Base-by-base conservation (phyloP, 2,797 vertebrate species). In the Diceros bicornis region DNA sequence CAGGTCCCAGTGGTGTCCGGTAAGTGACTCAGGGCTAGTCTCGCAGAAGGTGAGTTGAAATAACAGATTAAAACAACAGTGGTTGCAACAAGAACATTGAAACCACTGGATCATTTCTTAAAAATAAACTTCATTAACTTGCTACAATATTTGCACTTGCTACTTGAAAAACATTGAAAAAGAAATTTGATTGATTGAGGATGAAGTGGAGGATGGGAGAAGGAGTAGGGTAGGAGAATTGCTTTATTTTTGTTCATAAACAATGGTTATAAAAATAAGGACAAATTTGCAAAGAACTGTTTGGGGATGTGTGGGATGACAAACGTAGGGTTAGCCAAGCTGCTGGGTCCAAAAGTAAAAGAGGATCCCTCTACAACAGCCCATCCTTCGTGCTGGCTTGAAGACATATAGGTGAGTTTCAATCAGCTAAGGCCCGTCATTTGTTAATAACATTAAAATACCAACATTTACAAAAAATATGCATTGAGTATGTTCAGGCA, bases 361-460 rank as follows among this genome's bases (percentile, higher is more conserved):
- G 27, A 68, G 32, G 4, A 0, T 21, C 34, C 21, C n/a, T 50
- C 71, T 68, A 25, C 20, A 59, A 91, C 3, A 78, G 6, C 12
- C 13, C 17, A 10, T 16, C 41, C 21, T 62, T 1, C 2, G 23
- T 11, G 20, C 55, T 89, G 27, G 1, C 34, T 68, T 32, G 12
- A 55, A 52, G 50, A 75, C 8, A 68, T 16, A 27, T 10, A 86
- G n/a, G 14, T 84, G 23, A 85, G 7, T 86, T 25, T 79, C 37
- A 69, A 29, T 44, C 11, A 78, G 20, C 41, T 71, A 4, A 50
- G n/a, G 6, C 27, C 20, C n/a, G 4, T 18, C 57, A 57, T 77
- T 71, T 88, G 13, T 72, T 90, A 83, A 64, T 88, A 90, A 62
- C n/a, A 78, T 88, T 88, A 75, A 95, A 88, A 94, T 71, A 71